Conservation (phyloP, 1,140 invertebrate genomes). For the Drosophila saltans region DNA sequence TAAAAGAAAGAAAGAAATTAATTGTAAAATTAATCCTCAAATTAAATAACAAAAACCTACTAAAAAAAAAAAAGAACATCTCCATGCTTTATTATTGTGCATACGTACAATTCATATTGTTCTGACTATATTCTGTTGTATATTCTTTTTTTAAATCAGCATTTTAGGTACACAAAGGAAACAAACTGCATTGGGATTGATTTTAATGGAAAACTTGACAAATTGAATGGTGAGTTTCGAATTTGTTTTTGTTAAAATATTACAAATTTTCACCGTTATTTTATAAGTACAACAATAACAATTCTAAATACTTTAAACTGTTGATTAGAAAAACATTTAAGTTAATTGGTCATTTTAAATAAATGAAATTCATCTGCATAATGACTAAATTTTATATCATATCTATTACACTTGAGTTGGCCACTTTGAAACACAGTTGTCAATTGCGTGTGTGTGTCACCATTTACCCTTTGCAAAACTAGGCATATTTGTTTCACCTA, state of each 20-base stretch:
- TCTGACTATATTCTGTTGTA: too few species aligned
- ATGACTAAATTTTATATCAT: constrained; percentile 1
- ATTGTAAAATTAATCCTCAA: constrained; percentile 12
- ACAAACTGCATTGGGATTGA: too few species aligned
- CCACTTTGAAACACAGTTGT: neutral
- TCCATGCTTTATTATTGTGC: neutral
- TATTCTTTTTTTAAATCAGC: too few species aligned
- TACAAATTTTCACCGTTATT: too few species aligned
- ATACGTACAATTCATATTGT: too few species aligned
- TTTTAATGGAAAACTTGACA: neutral
- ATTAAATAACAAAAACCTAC: constrained; percentile 11
- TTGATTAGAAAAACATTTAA: neutral
- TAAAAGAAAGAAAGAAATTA: neutral
- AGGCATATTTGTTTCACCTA: neutral
- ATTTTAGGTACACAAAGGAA: too few species aligned
- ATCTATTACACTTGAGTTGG: constrained; percentile 1
- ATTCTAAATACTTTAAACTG: too few species aligned
- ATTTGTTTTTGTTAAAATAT: too few species aligned
- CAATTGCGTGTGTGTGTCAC: neutral
- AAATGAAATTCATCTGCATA: constrained; percentile 7
- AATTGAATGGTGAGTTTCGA: too few species aligned
- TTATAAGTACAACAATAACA: too few species aligned
- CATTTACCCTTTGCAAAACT: neutral
- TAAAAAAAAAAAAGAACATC: neutral
- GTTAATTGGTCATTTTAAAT: neutral